These are phyloP conservation scores for Ctenodactylus gundi DNA, from an alignment of 2,113 vertebrate species.

Conservation along the genomic window DNA sequence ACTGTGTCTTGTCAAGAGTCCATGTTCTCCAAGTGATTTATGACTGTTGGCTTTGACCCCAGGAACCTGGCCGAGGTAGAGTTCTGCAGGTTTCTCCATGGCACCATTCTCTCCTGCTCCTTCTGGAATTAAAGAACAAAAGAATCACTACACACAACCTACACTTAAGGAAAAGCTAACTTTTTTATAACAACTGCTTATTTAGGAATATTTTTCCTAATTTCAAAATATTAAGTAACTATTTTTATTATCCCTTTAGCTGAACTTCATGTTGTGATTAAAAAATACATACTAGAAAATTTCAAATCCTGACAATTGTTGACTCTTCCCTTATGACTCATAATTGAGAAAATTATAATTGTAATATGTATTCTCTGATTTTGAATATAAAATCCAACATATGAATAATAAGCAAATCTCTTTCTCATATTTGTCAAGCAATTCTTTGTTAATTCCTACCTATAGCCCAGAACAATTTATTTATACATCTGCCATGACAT, in stretches of 20 bases:
- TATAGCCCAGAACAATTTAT: neutral
- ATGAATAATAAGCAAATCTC: neutral
- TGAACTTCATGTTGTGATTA: neutral
- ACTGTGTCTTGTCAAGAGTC: neutral
- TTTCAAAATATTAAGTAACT: neutral
- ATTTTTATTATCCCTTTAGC: neutral
- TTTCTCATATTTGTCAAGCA: neutral
- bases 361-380: neutral
- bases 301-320: neutral
- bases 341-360: too few species aligned
- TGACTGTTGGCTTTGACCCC: too few species aligned
- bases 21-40: neutral
- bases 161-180: too few species aligned
- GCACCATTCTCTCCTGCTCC: rapidly evolving
- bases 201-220: neutral
- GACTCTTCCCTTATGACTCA: neutral
- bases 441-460: neutral
- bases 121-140: neutral
- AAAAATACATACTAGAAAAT: neutral
- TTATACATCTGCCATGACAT: neutral
- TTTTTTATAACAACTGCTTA: neutral
- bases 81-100: neutral
- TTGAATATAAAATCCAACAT: neutral
- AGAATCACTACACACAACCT: neutral
- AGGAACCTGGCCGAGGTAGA: neutral